phyloP scores from a whole-genome alignment of 2,113 vertebrate species.

The Trematomus loennbergii region DNA sequence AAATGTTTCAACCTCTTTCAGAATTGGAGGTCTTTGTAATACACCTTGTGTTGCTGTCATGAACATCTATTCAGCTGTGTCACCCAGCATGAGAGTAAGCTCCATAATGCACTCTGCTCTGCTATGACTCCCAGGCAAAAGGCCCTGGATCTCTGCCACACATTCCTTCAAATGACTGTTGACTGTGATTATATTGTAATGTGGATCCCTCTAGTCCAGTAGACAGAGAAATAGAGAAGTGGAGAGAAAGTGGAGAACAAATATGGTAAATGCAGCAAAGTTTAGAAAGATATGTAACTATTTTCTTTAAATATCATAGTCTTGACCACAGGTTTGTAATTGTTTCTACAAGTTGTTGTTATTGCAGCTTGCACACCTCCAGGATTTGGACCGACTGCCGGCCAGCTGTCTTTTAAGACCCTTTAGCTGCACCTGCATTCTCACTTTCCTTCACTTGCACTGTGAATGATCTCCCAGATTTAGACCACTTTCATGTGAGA shows the following conservation, averaged over 20 bases:
- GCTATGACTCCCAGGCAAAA: slow-evolving; percentile 45
- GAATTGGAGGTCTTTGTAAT: slow-evolving; percentile 37
- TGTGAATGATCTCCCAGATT: slow-evolving; percentile 35
- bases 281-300: neutral
- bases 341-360: slow-evolving; percentile 19
- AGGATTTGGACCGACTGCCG: slow-evolving; percentile 32
- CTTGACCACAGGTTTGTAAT: slow-evolving; percentile 1
- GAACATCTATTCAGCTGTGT: slow-evolving; percentile 61
- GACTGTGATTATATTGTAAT: slow-evolving; percentile 50
- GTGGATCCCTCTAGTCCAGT: slow-evolving; percentile 36
- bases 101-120: slow-evolving; percentile 37
- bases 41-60: slow-evolving; percentile 56
- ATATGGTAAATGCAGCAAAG: slow-evolving; percentile 14
- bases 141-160: slow-evolving; percentile 56
- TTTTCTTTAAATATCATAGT: slow-evolving; percentile 11
- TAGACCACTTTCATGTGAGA: slow-evolving; percentile 23
- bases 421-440: slow-evolving; percentile 51
- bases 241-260: slow-evolving; percentile 26
- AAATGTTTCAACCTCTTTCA: slow-evolving; percentile 37
- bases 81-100: slow-evolving; percentile 59
- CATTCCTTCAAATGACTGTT: slow-evolving; percentile 65
- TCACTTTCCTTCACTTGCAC: slow-evolving; percentile 34
- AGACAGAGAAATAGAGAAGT: slow-evolving; percentile 40
- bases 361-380: slow-evolving; percentile 23
- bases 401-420: slow-evolving; percentile 48